Percentiles rank a stretch among this genome's conserved stretches.
Evolutionary conservation across 2,797 vertebrate species (phyloP).

Genomic region (Craterocephalus amniculus): DNA sequence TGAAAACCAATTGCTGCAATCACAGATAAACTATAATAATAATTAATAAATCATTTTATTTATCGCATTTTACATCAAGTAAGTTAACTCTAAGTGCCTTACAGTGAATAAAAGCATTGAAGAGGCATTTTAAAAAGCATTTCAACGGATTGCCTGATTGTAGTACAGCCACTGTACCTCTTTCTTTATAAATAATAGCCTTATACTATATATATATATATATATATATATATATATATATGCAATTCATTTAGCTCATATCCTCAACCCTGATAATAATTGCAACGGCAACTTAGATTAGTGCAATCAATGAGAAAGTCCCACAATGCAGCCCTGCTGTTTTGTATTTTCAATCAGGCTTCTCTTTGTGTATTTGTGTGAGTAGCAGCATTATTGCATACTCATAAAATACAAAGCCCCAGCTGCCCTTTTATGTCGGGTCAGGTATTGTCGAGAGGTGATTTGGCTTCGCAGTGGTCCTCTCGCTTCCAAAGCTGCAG

Average conservation of each 20-base stretch:
- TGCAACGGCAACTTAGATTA: background rate
- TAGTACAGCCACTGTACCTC: no score
- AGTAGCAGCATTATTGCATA: constrained; percentile 60
- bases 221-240: no score
- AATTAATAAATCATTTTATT: no score
- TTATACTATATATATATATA: no score
- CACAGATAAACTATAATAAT: no score
- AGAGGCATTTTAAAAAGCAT: no score
- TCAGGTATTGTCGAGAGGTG: constrained; percentile 73
- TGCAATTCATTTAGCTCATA: background rate
- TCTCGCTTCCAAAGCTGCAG: constrained; percentile 70
- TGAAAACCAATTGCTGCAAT: no score
- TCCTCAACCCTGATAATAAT: constrained; percentile 23
- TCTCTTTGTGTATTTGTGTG: constrained; percentile 23
- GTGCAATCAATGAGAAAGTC: constrained; percentile 24
- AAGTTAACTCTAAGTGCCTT: no score
- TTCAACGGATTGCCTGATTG: no score
- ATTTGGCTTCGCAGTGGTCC: constrained; percentile 71
- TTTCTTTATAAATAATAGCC: no score
- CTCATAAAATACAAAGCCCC: constrained; percentile 73
- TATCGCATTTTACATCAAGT: no score
- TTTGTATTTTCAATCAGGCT: constrained; percentile 41
- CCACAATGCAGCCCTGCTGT: constrained; percentile 32
- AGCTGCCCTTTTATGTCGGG: constrained; percentile 74
- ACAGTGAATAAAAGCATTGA: no score